Evolutionary conservation across 2,888 invertebrate species (phyloP), one percentile per base, ranked within the genome.

Genomic region (Diadegma fenestrale): DNA sequence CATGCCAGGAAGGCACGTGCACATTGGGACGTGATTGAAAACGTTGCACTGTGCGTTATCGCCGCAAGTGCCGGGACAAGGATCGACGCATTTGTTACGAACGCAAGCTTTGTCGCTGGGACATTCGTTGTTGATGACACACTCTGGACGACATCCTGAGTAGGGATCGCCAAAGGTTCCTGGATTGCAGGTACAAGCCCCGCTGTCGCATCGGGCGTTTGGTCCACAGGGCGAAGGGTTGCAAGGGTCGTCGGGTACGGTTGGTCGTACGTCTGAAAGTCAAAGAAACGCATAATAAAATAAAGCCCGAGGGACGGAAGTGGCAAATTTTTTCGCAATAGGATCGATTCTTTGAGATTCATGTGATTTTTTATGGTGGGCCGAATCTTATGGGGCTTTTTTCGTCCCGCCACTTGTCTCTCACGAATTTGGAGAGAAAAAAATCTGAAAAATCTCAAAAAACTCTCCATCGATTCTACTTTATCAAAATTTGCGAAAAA

Each of bases 21-120:
- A 97, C 95, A 96, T 96, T 0, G 97, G 97, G 82, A 97, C 95
- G 89, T 97, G 97, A 92, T 97, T 97, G 64, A 97, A 94, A 5
- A 97, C 97, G 89, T 96, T 95, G 90, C 98, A 98, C 76, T 96
- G 92, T 1, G 98, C 97, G 91, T 96, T 97, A 79, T 94, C 93
- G 58, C 92, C 93, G 78, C 93, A 93, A 63, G 94, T 93, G 69
- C 95, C 94, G n/a, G 87, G 87, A 80, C 94, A 95, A 8, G 95
- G 94, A 87, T 95, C 94, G 10, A 89, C 83, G 84, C 95, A 95
- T 86, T 94, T 94, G 82, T 94, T 94, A 78, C 94, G 92, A 54
- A 95, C 90, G 88, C 95, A 95, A 75, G 95, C 94, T 89, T 89
- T 91, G 78, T 93, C 89, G n/a, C 88, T 86, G 0, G 93, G 86